These are phyloP conservation scores for Drosophila tsacasi DNA, from an alignment of 1,140 invertebrate species.

Conservation along the genomic window DNA sequence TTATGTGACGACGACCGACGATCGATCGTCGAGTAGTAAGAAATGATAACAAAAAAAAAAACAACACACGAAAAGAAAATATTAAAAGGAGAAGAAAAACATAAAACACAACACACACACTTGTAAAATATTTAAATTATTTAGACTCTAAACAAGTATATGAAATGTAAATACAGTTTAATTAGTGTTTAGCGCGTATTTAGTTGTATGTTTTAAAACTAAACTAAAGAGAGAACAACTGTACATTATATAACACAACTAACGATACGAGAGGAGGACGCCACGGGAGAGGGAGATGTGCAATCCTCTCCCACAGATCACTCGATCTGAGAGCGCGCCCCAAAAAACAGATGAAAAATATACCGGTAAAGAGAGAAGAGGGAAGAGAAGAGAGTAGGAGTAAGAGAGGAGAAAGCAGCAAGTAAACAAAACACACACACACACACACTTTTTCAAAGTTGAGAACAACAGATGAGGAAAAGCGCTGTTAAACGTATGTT, in stretches of 20 bases:
- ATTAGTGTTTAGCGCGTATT: slow-evolving; percentile 83
- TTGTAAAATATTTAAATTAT: slow-evolving; percentile 81
- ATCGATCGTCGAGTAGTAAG: slow-evolving; percentile 11
- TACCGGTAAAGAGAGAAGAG: slow-evolving; percentile 1
- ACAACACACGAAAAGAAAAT: slow-evolving; percentile 56
- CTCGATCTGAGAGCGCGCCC: slow-evolving; percentile 11
- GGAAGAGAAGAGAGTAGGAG: neutral
- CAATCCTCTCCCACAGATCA: slow-evolving; percentile 8
- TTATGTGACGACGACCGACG: slow-evolving; percentile 68
- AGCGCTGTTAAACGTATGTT: slow-evolving; percentile 73
- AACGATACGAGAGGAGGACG: slow-evolving; percentile 44
- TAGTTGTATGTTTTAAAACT: slow-evolving; percentile 84
- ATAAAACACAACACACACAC: slow-evolving; percentile 37
- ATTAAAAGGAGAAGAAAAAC: slow-evolving; percentile 32
- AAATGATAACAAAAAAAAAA: slow-evolving; percentile 12
- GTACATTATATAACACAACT: slow-evolving; percentile 81
- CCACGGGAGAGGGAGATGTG: slow-evolving; percentile 18
- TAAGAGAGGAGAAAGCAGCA: slow-evolving; percentile 52
- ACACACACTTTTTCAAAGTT: slow-evolving; percentile 62
- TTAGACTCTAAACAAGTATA: slow-evolving; percentile 66
- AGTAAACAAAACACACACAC: slow-evolving; percentile 37
- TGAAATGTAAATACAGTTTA: slow-evolving; percentile 82
- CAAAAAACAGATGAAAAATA: slow-evolving; percentile 19
- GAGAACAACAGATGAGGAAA: slow-evolving; percentile 64
- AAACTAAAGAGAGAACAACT: slow-evolving; percentile 66